Base-by-base conservation (phyloP, 2,888 invertebrate species). In the Euplagia quadripunctaria region DNA sequence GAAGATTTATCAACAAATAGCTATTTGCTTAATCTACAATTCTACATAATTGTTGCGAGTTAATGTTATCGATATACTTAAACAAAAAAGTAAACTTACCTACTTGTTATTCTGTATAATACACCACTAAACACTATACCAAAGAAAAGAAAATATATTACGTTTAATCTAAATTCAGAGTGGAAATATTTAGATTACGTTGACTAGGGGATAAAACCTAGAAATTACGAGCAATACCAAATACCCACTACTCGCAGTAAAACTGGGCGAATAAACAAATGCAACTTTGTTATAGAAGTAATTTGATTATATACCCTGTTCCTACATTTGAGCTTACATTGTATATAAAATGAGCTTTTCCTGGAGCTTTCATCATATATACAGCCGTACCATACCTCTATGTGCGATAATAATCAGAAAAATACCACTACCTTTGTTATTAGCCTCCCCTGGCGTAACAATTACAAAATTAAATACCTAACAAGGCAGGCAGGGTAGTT, bases 381-480 rank as follows among this genome's bases (percentile, higher is more conserved):
- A 84, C 71, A 79, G 77, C 82, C 74, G 72, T 77, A 79, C 71
- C 72, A 77, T 79, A 84, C 78, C 76, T 81, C 76, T 80, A 77
- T 77, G 75, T 3, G 64, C 80, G 89, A 89, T 89, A 88, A 75
- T 75, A 80, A 89, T 89, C 88, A 84, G 87, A 85, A 87, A 89
- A 89, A 85, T 84, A 87, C 83, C 83, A 76, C 82, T 78, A 74
- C 77, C 73, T 72, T 72, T 66, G 83, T 78, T 83, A 82, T 84
- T 81, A 80, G 68, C 74, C 82, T 74, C 82, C 84, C 80, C 71
- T 79, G 71, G 79, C 78, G 81, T 78, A 82, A 86, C 85, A 88
- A 88, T 88, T 88, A 88, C 78, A 85, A 85, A 85, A 89, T 88
- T 85, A 87, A 87, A 88, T 87, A 85, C 80, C 82, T 81, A 86